These are phyloP conservation scores for Tachyglossus aculeatus DNA, from an alignment of 2,797 vertebrate species.

Conservation along the genomic window DNA sequence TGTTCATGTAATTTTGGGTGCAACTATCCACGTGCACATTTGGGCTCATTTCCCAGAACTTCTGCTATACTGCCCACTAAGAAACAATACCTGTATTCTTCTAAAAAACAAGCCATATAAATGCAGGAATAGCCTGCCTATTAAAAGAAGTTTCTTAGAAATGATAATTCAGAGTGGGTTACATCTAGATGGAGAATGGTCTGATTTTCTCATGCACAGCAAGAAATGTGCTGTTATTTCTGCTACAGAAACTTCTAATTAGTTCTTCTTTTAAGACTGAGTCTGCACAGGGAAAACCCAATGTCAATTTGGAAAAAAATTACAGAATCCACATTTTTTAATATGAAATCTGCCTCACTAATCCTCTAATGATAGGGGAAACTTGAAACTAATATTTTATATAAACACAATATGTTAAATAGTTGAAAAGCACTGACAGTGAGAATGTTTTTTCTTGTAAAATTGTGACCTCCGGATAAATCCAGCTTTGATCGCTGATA, in stretches of 20 bases:
- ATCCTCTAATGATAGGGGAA: too few relatives aligned
- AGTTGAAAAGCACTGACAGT: too few relatives aligned
- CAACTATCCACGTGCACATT: conserved; percentile 33
- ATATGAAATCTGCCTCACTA: too few relatives aligned
- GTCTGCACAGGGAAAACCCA: too few relatives aligned
- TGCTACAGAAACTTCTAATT: not conserved
- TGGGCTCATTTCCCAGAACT: conserved; percentile 23
- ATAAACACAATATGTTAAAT: too few relatives aligned
- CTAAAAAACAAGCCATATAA: not conserved
- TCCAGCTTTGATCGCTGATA: too few relatives aligned
- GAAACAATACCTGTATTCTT: conserved; percentile 33
- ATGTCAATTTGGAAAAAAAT: too few relatives aligned
- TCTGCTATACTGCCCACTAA: not conserved
- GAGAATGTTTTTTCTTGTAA: too few relatives aligned
- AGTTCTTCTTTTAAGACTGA: conserved; percentile 23
- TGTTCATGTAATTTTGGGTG: conserved; percentile 18
- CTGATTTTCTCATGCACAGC: not conserved
- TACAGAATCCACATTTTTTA: too few relatives aligned
- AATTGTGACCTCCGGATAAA: too few relatives aligned
- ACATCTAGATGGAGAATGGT: conserved; percentile 10
- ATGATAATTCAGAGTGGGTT: not conserved
- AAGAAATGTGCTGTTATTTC: not conserved
- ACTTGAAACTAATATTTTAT: too few relatives aligned
- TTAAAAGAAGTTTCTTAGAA: conserved; percentile 5
- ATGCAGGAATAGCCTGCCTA: too few relatives aligned